A percentile compares a stretch with the other conserved stretches of the same genome.
These are phyloP conservation scores for Pithys albifrons DNA, from an alignment of 2,113 vertebrate species.

Conservation along the genomic window DNA sequence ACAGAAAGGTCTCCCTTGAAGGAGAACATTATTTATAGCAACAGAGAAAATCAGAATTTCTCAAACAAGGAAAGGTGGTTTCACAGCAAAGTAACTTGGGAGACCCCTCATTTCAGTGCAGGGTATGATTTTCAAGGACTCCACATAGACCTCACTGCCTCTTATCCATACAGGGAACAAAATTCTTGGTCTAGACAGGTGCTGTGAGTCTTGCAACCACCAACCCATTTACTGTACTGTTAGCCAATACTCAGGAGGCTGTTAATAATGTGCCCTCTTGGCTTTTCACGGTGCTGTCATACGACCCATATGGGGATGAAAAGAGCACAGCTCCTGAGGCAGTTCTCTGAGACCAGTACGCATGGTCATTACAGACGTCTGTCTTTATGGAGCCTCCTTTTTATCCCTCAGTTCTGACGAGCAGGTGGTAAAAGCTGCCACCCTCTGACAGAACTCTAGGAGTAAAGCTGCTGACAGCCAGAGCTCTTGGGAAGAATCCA, in stretches of 20 bases:
- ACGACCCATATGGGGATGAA: fast-evolving
- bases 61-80: neutral
- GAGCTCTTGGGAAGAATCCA: neutral
- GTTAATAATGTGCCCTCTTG: neutral
- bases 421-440: neutral
- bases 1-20: neutral
- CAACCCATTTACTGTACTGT: neutral
- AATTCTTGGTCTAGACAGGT: neutral
- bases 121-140: neutral
- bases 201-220: neutral
- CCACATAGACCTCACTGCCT: neutral
- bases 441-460: neutral
- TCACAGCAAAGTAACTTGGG: neutral
- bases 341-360: neutral
- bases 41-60: neutral
- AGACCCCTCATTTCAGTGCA: neutral
- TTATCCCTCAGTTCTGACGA: neutral
- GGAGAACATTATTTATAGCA: neutral
- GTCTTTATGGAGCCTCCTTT: neutral
- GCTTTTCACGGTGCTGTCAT: fast-evolving
- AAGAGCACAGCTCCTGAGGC: neutral
- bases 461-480: neutral
- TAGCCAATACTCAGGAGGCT: neutral
- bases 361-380: neutral
- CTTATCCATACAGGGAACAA: neutral